phyloP scores from a whole-genome alignment of 2,113 vertebrate genomes.

The Boulengeromyrus knoepffleri region DNA sequence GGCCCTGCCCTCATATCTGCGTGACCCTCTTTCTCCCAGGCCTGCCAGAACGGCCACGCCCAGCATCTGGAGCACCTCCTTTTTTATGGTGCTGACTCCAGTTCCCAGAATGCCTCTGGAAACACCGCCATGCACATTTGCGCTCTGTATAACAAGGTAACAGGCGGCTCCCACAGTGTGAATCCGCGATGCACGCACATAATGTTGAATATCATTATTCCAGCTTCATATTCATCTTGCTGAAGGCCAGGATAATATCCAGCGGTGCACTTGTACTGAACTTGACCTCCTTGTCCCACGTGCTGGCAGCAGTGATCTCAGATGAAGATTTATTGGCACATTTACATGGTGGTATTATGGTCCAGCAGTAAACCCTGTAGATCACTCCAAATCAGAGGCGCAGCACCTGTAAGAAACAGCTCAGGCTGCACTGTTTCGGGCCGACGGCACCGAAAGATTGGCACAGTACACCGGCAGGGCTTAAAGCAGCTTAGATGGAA shows the following conservation, averaged over 20 bases:
- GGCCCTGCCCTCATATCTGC: not conserved
- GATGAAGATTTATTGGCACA: not conserved
- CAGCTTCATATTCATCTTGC: not conserved
- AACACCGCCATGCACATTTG: constrained; percentile 85
- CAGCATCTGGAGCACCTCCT: constrained; percentile 88
- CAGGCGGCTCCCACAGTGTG: not conserved
- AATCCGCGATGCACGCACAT: not conserved
- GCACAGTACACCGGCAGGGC: not conserved
- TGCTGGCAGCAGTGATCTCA: not conserved
- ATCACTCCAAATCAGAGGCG: not conserved
- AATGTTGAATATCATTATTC: not conserved
- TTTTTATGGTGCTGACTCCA: constrained; percentile 81
- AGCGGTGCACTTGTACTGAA: not conserved
- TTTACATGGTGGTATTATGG: not conserved
- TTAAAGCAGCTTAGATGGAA: not conserved
- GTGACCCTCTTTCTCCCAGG: constrained; percentile 41
- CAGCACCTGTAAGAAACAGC: not conserved
- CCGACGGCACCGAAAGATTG: not conserved
- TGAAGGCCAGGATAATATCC: not conserved
- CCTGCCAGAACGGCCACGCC: constrained; percentile 75
- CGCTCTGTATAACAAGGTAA: constrained; percentile 85
- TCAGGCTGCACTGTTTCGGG: not conserved
- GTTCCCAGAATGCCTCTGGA: constrained; percentile 82
- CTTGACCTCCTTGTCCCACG: not conserved
- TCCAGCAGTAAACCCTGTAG: not conserved